phyloP scores from a whole-genome alignment of 2,113 vertebrate genomes.

The Sphaerodactylus townsendi region DNA sequence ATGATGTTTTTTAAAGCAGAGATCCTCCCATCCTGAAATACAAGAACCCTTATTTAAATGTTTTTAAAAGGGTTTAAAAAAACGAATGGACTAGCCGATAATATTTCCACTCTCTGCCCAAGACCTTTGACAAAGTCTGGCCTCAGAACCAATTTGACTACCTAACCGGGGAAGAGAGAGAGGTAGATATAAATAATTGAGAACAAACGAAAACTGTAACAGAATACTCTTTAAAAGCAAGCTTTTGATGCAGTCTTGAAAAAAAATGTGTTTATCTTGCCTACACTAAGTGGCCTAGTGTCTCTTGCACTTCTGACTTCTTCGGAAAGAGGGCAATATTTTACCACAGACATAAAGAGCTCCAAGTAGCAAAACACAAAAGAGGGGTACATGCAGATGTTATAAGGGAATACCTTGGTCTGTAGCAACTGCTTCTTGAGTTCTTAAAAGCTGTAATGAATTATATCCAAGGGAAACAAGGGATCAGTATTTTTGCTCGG shows the following conservation, averaged over 20 bases:
- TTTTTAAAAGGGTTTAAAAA: slow-evolving; percentile 15
- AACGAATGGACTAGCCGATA: slow-evolving; percentile 28
- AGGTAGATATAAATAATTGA: slow-evolving; percentile 62
- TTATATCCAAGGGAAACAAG: not conserved
- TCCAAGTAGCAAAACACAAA: slow-evolving; percentile 31
- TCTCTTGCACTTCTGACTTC: slow-evolving; percentile 35
- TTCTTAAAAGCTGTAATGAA: not conserved
- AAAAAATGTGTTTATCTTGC: slow-evolving; percentile 51
- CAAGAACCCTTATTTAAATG: not conserved
- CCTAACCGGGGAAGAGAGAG: slow-evolving; percentile 42
- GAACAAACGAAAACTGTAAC: slow-evolving; percentile 51
- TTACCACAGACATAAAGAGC: slow-evolving; percentile 41
- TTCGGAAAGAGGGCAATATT: slow-evolving; percentile 51
- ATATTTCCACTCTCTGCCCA: not conserved
- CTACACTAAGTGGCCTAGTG: slow-evolving; percentile 5
- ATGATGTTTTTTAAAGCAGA: not conserved
- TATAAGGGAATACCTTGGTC: not conserved
- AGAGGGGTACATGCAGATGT: slow-evolving; percentile 12
- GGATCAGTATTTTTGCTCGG: not conserved
- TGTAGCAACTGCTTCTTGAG: not conserved
- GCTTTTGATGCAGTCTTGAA: slow-evolving; percentile 47
- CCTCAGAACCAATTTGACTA: slow-evolving; percentile 38
- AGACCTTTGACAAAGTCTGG: slow-evolving; percentile 8
- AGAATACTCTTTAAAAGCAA: slow-evolving; percentile 38
- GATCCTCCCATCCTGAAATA: not conserved